Percentiles rank a stretch among this genome's conserved stretches.
Evolutionary conservation across 2,888 invertebrate genomes (phyloP).

Genomic region (Zonitis immaculata): DNA sequence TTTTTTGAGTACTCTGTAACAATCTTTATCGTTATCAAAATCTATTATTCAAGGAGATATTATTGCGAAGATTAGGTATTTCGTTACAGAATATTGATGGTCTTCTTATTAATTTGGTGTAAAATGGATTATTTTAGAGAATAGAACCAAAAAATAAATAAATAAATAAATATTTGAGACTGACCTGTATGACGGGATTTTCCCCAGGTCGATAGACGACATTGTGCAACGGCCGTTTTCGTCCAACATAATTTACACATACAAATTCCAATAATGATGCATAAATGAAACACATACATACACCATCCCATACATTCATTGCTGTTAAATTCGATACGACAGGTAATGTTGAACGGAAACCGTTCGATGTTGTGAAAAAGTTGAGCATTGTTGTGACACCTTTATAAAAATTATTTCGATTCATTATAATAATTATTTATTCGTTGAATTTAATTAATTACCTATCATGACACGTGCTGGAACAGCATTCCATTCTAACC

Average conservation of each 20-base stretch:
- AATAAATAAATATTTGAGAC: constrained; percentile 27
- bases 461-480: constrained; percentile 96
- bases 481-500: constrained; percentile 96
- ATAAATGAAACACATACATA: constrained; percentile 96
- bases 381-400: constrained; percentile 97
- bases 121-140: no score
- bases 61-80: no score
- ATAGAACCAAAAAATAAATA: no score
- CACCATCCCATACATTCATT: constrained; percentile 97
- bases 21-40: no score
- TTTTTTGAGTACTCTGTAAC: no score
- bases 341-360: constrained; percentile 86
- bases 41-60: no score
- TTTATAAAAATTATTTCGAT: no score
- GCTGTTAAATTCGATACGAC: constrained; percentile 92
- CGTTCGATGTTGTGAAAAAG: constrained; percentile 94
- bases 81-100: no score
- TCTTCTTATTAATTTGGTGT: no score
- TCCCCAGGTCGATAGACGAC: constrained; percentile 86
- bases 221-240: constrained; percentile 83
- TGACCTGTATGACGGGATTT: constrained; percentile 87
- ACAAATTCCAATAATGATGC: constrained; percentile 91
- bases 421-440: no score
- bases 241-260: constrained; percentile 91
- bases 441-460: no score